These are phyloP conservation scores for Saccopteryx bilineata DNA, from an alignment of 2,113 vertebrate species.

Conservation along the genomic window DNA sequence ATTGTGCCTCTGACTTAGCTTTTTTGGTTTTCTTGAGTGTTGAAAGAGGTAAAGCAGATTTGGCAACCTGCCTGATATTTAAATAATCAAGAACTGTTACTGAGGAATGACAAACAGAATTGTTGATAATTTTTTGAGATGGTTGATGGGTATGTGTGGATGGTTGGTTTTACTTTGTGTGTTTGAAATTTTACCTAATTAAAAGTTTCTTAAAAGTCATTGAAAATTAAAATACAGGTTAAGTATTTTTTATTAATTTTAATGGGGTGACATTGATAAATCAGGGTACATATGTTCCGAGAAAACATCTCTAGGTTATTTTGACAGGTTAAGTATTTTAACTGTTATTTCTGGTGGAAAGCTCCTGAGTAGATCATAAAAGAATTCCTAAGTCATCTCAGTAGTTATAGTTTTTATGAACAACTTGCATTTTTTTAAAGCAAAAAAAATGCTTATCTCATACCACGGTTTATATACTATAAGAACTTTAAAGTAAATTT, in stretches of 20 bases:
- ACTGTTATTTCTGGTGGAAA: conserved; percentile 19
- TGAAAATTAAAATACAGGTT: background rate
- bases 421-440: conserved; percentile 5
- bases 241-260: background rate
- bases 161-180: conserved; percentile 26
- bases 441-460: conserved; percentile 28
- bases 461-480: background rate
- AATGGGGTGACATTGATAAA: too few relatives aligned
- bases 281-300: too few relatives aligned
- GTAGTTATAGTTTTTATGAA: background rate
- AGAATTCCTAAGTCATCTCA: background rate
- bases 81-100: background rate
- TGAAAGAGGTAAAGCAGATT: conserved; percentile 20
- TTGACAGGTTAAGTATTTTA: background rate
- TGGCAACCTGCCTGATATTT: background rate
- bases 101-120: conserved; percentile 25
- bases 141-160: background rate
- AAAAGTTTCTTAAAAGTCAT: background rate
- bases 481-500: conserved; percentile 28
- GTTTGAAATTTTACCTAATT: conserved; percentile 7
- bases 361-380: conserved; percentile 30
- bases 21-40: background rate
- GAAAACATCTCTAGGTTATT: too few relatives aligned
- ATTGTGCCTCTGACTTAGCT: background rate
- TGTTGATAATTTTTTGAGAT: conserved; percentile 29